phyloP scores from a whole-genome alignment of 2,888 invertebrate species.

The Agrotis clavis region DNA sequence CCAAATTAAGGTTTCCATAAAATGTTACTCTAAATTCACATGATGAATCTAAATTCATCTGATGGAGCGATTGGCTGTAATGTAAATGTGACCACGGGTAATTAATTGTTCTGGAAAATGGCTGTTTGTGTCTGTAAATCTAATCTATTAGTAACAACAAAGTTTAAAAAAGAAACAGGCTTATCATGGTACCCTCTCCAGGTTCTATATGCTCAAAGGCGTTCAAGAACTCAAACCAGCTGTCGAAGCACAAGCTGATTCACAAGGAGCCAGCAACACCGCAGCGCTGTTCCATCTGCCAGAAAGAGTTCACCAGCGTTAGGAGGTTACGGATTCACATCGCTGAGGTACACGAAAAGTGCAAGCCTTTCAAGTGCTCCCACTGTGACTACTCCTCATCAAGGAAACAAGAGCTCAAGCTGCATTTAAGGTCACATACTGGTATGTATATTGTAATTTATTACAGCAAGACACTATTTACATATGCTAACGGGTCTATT shows the following conservation, averaged over 20 bases:
- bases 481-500: background rate
- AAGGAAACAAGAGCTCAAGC: conserved; percentile 92
- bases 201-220: conserved; percentile 93
- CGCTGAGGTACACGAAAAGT: conserved; percentile 92
- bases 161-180: too few species aligned
- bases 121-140: too few species aligned
- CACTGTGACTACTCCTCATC: conserved; percentile 93
- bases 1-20: background rate
- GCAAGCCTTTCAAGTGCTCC: conserved; percentile 92
- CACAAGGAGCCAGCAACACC: conserved; percentile 86
- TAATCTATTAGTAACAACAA: too few species aligned
- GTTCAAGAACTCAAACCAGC: conserved; percentile 95
- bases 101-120: too few species aligned
- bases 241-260: conserved; percentile 94
- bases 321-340: conserved; percentile 90
- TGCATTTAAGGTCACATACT: conserved; percentile 94
- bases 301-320: conserved; percentile 90
- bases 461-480: background rate
- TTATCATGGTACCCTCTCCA: conserved; percentile 53
- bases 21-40: background rate
- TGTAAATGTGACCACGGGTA: too few species aligned
- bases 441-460: conserved; percentile 82
- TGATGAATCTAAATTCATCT: too few species aligned
- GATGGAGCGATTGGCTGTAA: too few species aligned
- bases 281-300: conserved; percentile 91